Evolutionary conservation across 92 coral and sea anemone species (phyloP), one percentile per base, ranked within the genome.

Genomic region (Blastomussa wellsi): DNA sequence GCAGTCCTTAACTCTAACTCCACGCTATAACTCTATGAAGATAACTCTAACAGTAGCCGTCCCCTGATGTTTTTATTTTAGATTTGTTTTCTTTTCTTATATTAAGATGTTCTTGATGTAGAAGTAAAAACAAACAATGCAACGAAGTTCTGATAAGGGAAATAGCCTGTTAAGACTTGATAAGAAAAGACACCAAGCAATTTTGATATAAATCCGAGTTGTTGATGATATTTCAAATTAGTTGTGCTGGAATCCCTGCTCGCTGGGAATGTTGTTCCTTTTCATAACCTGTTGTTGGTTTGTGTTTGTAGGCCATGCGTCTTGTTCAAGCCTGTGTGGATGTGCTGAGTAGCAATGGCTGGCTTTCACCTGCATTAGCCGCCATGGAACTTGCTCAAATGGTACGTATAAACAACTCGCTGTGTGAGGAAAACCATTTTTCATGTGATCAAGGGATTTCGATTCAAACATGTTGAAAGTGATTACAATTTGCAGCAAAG

Each of bases 331-430:
- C 99, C 2, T 96, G 99, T 84, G 99, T 96, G 7, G 99, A 96
- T 86, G 99, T 96, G 55, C 89, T 96, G 67, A 96, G 99, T 78
- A 96, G 99, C 87, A 96, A 96, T 69, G 99, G 99, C 35, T 96
- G 99, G 99, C 89, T 96, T 38, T 96, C 99, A 37, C 99, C 99
- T 6, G 99, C 99, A 16, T 89, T 96, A 24, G 98, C 99, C 5
- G 99, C 99, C 82, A 96, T 96, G 99, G 99, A 96, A 55, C 94
- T 96, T 38, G 98, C 98, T 5, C 98, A 96, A 72, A 96, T 94
- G 98, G 98, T 96, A 94, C 42, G 88, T 77, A 11, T n/a, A n/a
- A n/a, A 17, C 38, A 16, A n/a, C 71, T 36, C 6, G 2, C 12
- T 68, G 42, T 8, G 8, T 57, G 12, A 15, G 10, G 29, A 52